Percentiles rank a stretch among this genome's conserved stretches.
These are phyloP conservation scores for Condylostylus longicornis DNA, from an alignment of 1,140 invertebrate genomes.

Conservation along the genomic window DNA sequence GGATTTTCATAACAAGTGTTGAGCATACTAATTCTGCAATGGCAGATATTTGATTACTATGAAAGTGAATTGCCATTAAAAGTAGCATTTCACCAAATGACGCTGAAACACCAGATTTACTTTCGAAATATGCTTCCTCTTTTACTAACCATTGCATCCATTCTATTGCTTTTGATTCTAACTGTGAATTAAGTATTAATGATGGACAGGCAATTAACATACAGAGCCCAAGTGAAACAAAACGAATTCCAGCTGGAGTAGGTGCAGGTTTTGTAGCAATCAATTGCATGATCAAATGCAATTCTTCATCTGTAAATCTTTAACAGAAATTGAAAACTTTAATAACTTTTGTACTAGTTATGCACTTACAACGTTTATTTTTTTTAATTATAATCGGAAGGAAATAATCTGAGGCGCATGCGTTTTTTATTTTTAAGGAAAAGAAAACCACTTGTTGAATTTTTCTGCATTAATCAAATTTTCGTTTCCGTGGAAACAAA, in stretches of 20 bases:
- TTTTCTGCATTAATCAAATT: too few species aligned
- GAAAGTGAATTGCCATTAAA: slow-evolving; percentile 92
- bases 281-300: slow-evolving; percentile 63
- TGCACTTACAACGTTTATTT: slow-evolving; percentile 3
- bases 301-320: slow-evolving; percentile 85
- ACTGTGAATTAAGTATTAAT: slow-evolving; percentile 56
- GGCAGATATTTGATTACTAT: slow-evolving; percentile 80
- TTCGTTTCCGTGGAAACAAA: too few species aligned
- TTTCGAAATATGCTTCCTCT: slow-evolving; percentile 75
- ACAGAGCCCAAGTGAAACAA: slow-evolving; percentile 84
- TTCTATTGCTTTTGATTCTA: slow-evolving; percentile 80
- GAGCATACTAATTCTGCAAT: slow-evolving; percentile 87
- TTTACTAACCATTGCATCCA: slow-evolving; percentile 89
- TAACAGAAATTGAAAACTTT: too few species aligned
- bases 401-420: too few species aligned
- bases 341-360: too few species aligned
- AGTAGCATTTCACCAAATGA: slow-evolving; percentile 94
- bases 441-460: too few species aligned
- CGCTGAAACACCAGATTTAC: slow-evolving; percentile 58
- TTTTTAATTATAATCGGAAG: too few species aligned
- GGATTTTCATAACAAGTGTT: slow-evolving; percentile 89
- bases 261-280: slow-evolving; percentile 82
- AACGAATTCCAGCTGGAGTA: slow-evolving; percentile 75
- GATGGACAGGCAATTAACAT: slow-evolving; percentile 91
- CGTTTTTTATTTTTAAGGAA: too few species aligned